Base-by-base conservation (phyloP, 2,797 vertebrate genomes). In the Linurgus olivaceus region DNA sequence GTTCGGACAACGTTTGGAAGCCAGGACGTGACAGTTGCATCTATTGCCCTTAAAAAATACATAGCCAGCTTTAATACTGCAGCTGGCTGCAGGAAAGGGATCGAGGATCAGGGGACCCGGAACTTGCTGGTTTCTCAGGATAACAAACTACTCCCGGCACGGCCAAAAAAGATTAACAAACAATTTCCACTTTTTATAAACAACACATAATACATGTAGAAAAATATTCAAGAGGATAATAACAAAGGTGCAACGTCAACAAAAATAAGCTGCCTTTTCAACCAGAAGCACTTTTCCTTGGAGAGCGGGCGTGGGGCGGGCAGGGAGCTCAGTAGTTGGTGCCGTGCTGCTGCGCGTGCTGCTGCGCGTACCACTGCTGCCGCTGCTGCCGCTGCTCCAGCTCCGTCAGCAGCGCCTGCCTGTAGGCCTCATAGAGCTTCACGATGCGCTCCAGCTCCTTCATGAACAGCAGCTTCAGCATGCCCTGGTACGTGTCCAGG, bases 401-500 rank as follows among this genome's bases (percentile, higher is more conserved):
- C 98, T 99, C 99, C 0, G 97, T 95, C 73, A 99, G 98, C 93
- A 99, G 98, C 2, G 99, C 99, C 97, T 99, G 99, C 68, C 99
- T 97, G 97, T 99, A 99, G 2, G 99, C 99, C 96, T 99, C 99
- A 73, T 99, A 99, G n/a, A 99, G 98, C 96, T 99, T 99, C 85
- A 99, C 99, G 47, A 99, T 99, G 82, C 99, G 98, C 77, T 99
- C 99, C 98, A 99, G 98, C 98, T 99, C 99, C 97, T 99, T 99
- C 99, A 99, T 99, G 98, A 99, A 99, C 63, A 99, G 99, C 98
- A 99, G 98, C 98, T 99, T 99, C 94, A 99, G 97, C 99, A 99
- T 99, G 21, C 99, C 99, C 98, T 99, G 99, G 97, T 99, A 99
- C 0, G 99, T 99, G 97, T 99, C 99, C 98, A 99, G 94, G 97